Base-by-base conservation (phyloP, 2,888 invertebrate genomes). In the Drosophila mulleri region DNA sequence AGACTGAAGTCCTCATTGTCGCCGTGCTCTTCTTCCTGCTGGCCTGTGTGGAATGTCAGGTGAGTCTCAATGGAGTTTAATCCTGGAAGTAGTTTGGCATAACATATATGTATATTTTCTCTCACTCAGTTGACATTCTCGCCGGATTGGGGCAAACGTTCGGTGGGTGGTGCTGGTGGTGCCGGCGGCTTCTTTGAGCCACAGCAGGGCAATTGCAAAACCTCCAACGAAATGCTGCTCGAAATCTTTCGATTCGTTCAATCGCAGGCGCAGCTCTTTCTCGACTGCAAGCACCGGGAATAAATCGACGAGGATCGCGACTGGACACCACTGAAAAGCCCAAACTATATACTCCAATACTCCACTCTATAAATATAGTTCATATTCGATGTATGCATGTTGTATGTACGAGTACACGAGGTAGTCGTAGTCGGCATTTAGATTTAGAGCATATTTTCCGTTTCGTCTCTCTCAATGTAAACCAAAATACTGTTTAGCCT, bases 341-440 rank as follows among this genome's bases (percentile, higher is more conserved):
- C 47, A 47, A 61, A 57, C 47, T 62, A 52, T 56, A 41, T 35
- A 20, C 58, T n/a, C 45, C 45, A 45, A 58, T 45, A 32, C 16
- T 18, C 16, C 29, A 11, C 9, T n/a, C 53, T 63, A 62, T 41
- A 73, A 44, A 76, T 18, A 54, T 61, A 61, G 67, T 45, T 39
- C 41, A 63, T 74, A 65, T 56, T 52, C 50, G 35, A 70, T 77
- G 65, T 67, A 57, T 71, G 52, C 68, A 62, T 67, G 57, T 71
- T 67, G 48, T 74, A 56, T 73, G 57, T 72, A 75, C 86, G 81
- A 80, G 77, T 81, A 80, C 79, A 83, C 86, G 75, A 87, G 90
- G 89, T 91, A 91, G 91, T 91, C 91, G 91, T 90, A 91, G 91
- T 91, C 90, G 91, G 91, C 91, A 91, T 91, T 86, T 88, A 90